Conservation (phyloP, 2,113 vertebrate genomes). For the Madoqua kirkii region DNA sequence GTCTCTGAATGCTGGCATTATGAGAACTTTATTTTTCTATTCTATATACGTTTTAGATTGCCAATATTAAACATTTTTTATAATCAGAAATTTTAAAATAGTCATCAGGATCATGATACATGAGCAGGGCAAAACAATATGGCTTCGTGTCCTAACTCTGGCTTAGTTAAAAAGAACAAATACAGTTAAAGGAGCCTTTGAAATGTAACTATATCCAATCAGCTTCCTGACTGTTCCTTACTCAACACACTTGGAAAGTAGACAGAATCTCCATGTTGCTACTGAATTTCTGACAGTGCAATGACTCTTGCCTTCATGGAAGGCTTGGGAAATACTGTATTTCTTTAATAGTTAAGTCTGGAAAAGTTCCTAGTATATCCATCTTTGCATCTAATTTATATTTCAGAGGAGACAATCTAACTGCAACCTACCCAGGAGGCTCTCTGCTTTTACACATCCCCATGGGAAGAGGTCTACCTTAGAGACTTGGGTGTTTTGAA, state of each 20-base stretch:
- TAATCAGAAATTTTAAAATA: conserved; percentile 1
- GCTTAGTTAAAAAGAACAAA: not conserved
- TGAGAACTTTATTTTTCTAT: not conserved
- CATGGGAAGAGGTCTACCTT: not conserved
- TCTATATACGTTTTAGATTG: not conserved
- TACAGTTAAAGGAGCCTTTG: not conserved
- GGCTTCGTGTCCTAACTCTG: not conserved
- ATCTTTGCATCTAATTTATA: conserved; percentile 65
- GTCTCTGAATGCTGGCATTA: not conserved
- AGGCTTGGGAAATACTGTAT: conserved; percentile 34
- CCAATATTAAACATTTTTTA: not conserved
- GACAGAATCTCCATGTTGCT: not conserved
- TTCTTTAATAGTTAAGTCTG: conserved; percentile 46
- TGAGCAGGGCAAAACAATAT: not conserved
- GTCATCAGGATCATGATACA: not conserved
- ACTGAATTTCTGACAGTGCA: not conserved
- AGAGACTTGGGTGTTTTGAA: conserved; percentile 24
- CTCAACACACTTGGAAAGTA: not conserved
- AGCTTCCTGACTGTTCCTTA: not conserved
- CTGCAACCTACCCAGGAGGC: not conserved
- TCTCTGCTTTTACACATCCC: not conserved
- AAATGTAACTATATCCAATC: not conserved
- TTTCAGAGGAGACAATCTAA: not conserved
- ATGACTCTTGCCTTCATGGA: not conserved
- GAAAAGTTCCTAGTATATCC: conserved; percentile 48